phyloP scores from a whole-genome alignment of 2,888 invertebrate genomes.

The Atrina japonica region DNA sequence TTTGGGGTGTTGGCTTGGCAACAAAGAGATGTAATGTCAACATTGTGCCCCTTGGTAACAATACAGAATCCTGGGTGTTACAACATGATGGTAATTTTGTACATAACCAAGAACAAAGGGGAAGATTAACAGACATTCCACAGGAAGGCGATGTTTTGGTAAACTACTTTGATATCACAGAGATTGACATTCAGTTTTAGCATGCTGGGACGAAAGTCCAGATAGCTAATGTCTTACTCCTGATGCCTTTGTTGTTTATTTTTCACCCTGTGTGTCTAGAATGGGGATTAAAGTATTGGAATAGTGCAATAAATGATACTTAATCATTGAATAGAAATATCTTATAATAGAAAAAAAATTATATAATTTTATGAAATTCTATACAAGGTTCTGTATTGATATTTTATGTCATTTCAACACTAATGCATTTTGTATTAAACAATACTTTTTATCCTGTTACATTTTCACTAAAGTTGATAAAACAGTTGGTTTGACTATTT shows the following conservation, averaged over 20 bases:
- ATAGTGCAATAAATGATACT: not conserved
- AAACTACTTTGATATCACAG: slow-evolving; percentile 69
- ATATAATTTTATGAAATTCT: too few relatives aligned
- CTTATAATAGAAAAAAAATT: not conserved
- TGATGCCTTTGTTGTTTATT: too few relatives aligned
- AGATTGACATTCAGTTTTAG: too few relatives aligned
- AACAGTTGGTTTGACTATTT: slow-evolving; percentile 46
- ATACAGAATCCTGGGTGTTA: slow-evolving; percentile 94
- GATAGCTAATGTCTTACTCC: not conserved
- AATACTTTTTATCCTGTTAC: too few relatives aligned
- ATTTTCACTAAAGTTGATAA: too few relatives aligned
- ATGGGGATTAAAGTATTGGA: slow-evolving; percentile 8
- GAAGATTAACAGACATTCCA: slow-evolving; percentile 85
- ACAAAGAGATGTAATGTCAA: slow-evolving; percentile 93
- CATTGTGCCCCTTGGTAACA: slow-evolving; percentile 92
- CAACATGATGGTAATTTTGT: slow-evolving; percentile 93
- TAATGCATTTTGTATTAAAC: too few relatives aligned
- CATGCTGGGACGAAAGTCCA: too few relatives aligned
- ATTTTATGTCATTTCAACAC: too few relatives aligned
- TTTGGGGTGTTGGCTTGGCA: slow-evolving; percentile 96
- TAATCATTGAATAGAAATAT: not conserved
- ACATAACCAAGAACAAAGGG: slow-evolving; percentile 90
- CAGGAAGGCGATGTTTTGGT: slow-evolving; percentile 96
- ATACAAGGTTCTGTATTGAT: too few relatives aligned
- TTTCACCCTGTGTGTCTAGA: too few relatives aligned